Evolutionary conservation across 2,113 vertebrate genomes (phyloP).

Genomic region (Opisthocomus hoazin): DNA sequence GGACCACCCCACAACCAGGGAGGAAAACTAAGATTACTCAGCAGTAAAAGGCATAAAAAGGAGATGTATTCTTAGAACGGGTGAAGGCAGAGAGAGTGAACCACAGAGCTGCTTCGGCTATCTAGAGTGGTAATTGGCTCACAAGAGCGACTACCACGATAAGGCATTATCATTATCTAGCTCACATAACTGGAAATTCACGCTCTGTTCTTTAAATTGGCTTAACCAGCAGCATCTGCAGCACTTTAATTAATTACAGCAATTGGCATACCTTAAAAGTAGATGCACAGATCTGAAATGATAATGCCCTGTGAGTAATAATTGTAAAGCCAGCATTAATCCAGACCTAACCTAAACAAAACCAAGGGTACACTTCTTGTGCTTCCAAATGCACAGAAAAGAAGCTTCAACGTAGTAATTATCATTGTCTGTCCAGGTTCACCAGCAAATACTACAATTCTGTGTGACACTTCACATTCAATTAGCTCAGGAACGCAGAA

Average conservation of each 20-base stretch:
- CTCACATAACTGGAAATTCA: slow-evolving; percentile 73
- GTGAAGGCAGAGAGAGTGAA: slow-evolving; percentile 15
- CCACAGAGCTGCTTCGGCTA: slow-evolving; percentile 17
- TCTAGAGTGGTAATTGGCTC: slow-evolving; percentile 37
- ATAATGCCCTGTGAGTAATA: slow-evolving; percentile 50
- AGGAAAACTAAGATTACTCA: slow-evolving; percentile 47
- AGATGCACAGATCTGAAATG: slow-evolving; percentile 63
- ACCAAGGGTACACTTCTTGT: slow-evolving; percentile 7
- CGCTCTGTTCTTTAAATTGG: slow-evolving; percentile 65
- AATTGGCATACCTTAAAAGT: slow-evolving; percentile 67
- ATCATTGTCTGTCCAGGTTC: not conserved
- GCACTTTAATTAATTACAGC: slow-evolving; percentile 72
- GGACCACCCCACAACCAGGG: slow-evolving; percentile 32
- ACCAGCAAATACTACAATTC: not conserved
- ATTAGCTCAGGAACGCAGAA: not conserved
- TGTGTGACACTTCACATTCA: not conserved
- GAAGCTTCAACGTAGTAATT: not conserved
- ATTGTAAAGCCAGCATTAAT: slow-evolving; percentile 53
- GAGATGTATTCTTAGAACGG: not conserved
- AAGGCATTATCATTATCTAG: slow-evolving; percentile 64
- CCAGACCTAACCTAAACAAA: slow-evolving; percentile 31
- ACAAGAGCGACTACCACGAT: slow-evolving; percentile 50
- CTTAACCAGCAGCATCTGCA: slow-evolving; percentile 65
- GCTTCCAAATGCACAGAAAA: slow-evolving; percentile 5
- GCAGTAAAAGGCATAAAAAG: slow-evolving; percentile 39